phyloP scores from a whole-genome alignment of 2,888 invertebrate genomes.

The Cryptus armator region DNA sequence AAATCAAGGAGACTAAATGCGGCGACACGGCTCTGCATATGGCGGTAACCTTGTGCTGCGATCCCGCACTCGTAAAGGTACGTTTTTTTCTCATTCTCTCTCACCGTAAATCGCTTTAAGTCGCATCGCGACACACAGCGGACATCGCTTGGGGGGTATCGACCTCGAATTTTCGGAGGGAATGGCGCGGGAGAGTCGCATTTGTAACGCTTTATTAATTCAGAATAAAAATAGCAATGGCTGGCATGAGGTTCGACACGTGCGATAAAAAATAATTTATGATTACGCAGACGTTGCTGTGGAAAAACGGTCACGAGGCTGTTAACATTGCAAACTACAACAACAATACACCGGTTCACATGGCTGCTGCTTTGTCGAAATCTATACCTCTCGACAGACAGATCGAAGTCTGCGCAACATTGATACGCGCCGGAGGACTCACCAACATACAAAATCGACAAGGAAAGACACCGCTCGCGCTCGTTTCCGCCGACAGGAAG shows the following conservation, averaged over 20 bases:
- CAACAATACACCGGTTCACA: slow-evolving; percentile 78
- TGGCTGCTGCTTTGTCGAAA: slow-evolving; percentile 73
- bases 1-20: slow-evolving; percentile 72
- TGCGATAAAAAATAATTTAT: slow-evolving; percentile 33
- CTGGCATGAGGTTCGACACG: neutral
- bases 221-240: neutral
- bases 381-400: slow-evolving; percentile 73
- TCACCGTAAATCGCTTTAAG: neutral
- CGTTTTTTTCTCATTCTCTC: slow-evolving; percentile 13
- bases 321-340: slow-evolving; percentile 76
- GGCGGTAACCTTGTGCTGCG: slow-evolving; percentile 75
- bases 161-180: neutral
- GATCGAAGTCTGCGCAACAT: slow-evolving; percentile 73
- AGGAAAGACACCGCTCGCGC: slow-evolving; percentile 75
- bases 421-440: slow-evolving; percentile 76
- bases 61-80: slow-evolving; percentile 80
- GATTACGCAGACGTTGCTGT: slow-evolving; percentile 73
- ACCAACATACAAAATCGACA: slow-evolving; percentile 75
- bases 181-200: neutral
- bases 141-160: neutral
- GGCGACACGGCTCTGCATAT: slow-evolving; percentile 79
- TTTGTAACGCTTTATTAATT: neutral
- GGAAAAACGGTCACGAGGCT: slow-evolving; percentile 63
- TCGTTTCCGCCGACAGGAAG: slow-evolving; percentile 74
- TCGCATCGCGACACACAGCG: neutral